These are phyloP conservation scores for Meteorus colon DNA, from an alignment of 2,888 invertebrate species.

Conservation along the genomic window DNA sequence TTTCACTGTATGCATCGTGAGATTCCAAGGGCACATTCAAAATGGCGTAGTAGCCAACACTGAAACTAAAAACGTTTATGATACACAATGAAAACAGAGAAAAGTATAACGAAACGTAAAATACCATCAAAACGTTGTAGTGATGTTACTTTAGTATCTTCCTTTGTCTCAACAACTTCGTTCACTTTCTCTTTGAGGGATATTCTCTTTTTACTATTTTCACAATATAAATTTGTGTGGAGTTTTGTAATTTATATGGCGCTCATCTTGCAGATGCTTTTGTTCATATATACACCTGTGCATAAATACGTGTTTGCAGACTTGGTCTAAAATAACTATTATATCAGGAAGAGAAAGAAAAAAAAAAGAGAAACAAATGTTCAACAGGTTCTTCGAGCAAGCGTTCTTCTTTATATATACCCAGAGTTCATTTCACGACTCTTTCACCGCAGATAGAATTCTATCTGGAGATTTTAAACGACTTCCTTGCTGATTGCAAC, in stretches of 20 bases:
- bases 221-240: not conserved
- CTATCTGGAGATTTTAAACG: not conserved
- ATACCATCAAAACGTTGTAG: not conserved
- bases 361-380: not conserved
- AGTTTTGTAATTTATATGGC: not conserved
- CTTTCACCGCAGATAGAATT: conserved; percentile 2
- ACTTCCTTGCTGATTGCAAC: conserved; percentile 2
- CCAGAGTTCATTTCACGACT: not conserved
- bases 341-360: not conserved
- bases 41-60: no score
- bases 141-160: not conserved
- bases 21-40: no score
- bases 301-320: not conserved
- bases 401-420: not conserved
- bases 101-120: not conserved
- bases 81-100: not conserved
- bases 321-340: not conserved
- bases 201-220: not conserved
- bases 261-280: not conserved
- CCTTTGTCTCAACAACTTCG: not conserved
- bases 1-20: no score
- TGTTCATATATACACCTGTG: not conserved
- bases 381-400: not conserved
- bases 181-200: not conserved
- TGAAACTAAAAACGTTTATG: not conserved